Percentiles rank a stretch among this genome's conserved stretches.
phyloP scores from a whole-genome alignment of 2,888 invertebrate species.

The Melinaea menophilus region DNA sequence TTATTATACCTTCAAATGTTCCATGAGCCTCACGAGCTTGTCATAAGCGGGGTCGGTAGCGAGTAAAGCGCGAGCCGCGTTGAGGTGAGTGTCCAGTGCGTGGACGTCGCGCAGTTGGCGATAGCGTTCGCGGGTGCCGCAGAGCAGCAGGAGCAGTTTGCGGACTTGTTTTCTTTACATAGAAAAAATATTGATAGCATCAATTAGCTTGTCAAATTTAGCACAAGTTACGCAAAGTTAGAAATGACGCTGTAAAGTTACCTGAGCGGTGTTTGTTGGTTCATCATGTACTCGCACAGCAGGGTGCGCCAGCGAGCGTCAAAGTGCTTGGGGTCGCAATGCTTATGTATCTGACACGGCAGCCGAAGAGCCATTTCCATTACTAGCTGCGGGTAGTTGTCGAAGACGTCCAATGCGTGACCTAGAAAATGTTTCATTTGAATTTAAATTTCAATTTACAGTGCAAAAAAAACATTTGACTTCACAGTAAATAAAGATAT shows the following conservation, averaged over 20 bases:
- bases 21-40: slow-evolving; percentile 94
- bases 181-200: slow-evolving; percentile 35
- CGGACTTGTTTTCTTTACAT: slow-evolving; percentile 88
- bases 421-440: slow-evolving; percentile 57
- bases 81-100: slow-evolving; percentile 92
- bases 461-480: not conserved
- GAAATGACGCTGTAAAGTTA: slow-evolving; percentile 28
- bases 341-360: slow-evolving; percentile 95
- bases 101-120: slow-evolving; percentile 95
- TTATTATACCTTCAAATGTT: slow-evolving; percentile 86
- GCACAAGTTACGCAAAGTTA: no score
- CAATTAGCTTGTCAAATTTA: no score
- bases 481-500: not conserved
- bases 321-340: slow-evolving; percentile 80
- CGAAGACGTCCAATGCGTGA: slow-evolving; percentile 94
- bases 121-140: slow-evolving; percentile 97
- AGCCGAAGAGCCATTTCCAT: slow-evolving; percentile 96
- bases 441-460: not conserved
- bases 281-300: slow-evolving; percentile 97
- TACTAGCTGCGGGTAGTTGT: slow-evolving; percentile 94
- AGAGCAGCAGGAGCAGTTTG: slow-evolving; percentile 93
- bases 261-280: slow-evolving; percentile 91
- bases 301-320: slow-evolving; percentile 86
- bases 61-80: slow-evolving; percentile 77
- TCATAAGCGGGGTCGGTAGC: slow-evolving; percentile 86